A percentile compares a stretch with the other conserved stretches of the same genome.
Conservation (phyloP, 2,113 vertebrate genomes). For the Silurus glanis region DNA sequence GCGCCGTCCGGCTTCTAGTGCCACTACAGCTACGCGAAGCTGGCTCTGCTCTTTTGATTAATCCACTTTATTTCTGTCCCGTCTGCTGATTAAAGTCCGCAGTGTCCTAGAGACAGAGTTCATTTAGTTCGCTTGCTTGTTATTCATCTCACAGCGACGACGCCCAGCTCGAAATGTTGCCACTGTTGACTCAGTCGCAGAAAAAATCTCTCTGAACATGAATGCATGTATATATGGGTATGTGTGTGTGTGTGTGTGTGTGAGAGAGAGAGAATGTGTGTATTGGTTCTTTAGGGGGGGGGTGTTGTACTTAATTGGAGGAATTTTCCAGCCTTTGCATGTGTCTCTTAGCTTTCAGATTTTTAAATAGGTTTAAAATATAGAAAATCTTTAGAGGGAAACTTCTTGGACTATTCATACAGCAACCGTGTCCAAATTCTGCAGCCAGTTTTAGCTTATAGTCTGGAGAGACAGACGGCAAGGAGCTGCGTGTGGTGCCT, state of each 20-base stretch:
- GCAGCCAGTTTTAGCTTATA: background rate
- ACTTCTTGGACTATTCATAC: background rate
- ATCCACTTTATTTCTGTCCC: slow-evolving; percentile 41
- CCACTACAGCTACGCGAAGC: slow-evolving; percentile 12
- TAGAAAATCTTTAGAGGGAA: background rate
- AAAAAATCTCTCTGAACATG: slow-evolving; percentile 5
- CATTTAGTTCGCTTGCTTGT: slow-evolving; percentile 3
- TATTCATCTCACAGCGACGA: slow-evolving; percentile 26
- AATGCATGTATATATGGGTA: background rate
- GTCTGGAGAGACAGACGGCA: background rate
- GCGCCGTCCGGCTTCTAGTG: slow-evolving; percentile 23
- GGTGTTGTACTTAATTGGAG: background rate
- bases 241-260: too few relatives aligned
- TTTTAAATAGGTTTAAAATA: background rate
- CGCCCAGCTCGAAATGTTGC: slow-evolving; percentile 5
- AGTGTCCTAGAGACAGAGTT: slow-evolving; percentile 22
- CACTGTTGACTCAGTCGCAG: background rate
- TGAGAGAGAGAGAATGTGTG: too few relatives aligned
- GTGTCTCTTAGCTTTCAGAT: background rate
- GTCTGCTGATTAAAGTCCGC: slow-evolving; percentile 32
- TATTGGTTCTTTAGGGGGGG: too few relatives aligned
- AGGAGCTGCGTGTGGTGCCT: background rate
- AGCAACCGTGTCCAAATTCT: slow-evolving; percentile 4
- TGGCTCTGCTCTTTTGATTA: slow-evolving; percentile 37
- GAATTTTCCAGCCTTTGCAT: background rate